Evolutionary conservation across 2,797 vertebrate species (phyloP).

Genomic region (Hemibagrus guttatus): DNA sequence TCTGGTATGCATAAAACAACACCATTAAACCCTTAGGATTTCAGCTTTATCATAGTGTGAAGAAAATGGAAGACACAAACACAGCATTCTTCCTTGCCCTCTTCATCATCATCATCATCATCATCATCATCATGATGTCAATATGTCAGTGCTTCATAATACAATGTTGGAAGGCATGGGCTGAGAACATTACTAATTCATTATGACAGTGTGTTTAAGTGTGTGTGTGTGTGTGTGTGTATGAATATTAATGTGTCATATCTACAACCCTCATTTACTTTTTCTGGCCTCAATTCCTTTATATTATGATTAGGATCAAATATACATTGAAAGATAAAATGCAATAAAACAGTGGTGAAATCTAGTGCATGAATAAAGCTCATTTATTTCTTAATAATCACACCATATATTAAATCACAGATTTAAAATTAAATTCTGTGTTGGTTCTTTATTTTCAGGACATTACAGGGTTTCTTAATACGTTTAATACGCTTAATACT

Average conservation of each 20-base stretch:
- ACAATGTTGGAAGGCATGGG: neutral
- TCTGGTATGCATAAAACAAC: constrained; percentile 1
- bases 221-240: neutral
- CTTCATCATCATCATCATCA: neutral
- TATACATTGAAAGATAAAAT: neutral
- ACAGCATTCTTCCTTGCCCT: neutral
- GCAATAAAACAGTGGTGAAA: neutral
- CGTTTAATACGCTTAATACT: neutral
- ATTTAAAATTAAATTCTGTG: neutral
- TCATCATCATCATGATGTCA: constrained; percentile 2
- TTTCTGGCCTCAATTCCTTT: constrained; percentile 6
- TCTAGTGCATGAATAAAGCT: neutral
- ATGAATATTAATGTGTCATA: constrained; percentile 13
- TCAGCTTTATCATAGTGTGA: neutral
- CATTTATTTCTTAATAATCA: neutral
- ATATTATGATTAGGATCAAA: neutral
- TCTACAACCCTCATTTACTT: constrained; percentile 4
- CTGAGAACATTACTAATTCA: constrained; percentile 11
- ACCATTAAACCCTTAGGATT: neutral
- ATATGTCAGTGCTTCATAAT: neutral
- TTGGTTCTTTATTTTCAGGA: neutral
- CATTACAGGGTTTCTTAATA: neutral
- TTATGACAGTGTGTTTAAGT: constrained; percentile 4
- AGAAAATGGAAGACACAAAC: neutral
- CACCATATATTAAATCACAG: neutral